Conservation (phyloP, 2,113 vertebrate genomes). For the Rissa tridactyla region DNA sequence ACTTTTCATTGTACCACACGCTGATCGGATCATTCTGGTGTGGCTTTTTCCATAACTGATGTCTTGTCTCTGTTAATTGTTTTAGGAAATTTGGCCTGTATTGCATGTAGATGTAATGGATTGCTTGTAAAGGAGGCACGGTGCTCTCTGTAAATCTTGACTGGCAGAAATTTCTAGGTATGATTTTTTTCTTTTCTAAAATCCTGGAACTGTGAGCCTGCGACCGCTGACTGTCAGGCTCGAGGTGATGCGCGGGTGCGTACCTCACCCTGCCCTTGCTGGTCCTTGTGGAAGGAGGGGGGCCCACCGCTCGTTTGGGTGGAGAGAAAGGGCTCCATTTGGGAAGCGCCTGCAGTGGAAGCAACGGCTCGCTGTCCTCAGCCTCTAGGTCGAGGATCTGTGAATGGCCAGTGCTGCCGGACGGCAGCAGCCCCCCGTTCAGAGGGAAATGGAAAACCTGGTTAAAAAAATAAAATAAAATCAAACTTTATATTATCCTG, state of each 20-base stretch:
- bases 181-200: neutral
- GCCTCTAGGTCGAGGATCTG: neutral
- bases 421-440: neutral
- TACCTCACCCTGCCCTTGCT: neutral
- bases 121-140: neutral
- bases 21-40: neutral
- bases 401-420: neutral
- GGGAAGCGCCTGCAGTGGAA: neutral
- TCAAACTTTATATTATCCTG: neutral
- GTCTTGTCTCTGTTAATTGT: neutral
- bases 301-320: neutral
- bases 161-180: neutral
- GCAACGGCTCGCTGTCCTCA: too few relatives aligned
- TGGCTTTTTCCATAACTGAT: neutral
- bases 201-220: neutral
- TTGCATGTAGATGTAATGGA: neutral
- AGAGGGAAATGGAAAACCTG: neutral
- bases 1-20: neutral
- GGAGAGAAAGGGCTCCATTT: neutral
- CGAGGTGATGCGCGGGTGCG: neutral
- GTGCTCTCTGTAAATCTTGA: neutral
- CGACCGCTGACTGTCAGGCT: neutral
- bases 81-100: neutral
- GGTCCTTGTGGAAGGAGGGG: neutral
- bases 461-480: too few relatives aligned